These are phyloP conservation scores for Microchirus variegatus DNA, from an alignment of 2,797 vertebrate species.

Conservation along the genomic window DNA sequence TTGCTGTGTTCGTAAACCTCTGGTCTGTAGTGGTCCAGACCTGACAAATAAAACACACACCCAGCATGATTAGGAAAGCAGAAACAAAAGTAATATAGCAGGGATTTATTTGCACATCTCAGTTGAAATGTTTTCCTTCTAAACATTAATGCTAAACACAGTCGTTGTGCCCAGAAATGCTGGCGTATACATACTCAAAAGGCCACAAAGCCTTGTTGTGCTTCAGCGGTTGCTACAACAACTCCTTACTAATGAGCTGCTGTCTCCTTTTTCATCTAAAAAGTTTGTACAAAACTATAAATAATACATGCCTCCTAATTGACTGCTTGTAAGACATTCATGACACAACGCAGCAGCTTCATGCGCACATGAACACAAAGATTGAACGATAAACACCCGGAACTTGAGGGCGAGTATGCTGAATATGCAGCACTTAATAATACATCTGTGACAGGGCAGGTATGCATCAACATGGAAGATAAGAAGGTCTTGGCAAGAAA, in stretches of 20 bases:
- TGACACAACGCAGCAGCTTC: constrained; percentile 7
- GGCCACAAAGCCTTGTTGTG: neutral
- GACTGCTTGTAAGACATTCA: neutral
- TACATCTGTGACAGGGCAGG: constrained; percentile 9
- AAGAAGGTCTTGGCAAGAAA: constrained; percentile 3
- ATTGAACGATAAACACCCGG: constrained; percentile 3
- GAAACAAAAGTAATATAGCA: neutral
- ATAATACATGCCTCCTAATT: neutral
- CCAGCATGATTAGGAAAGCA: constrained; percentile 3
- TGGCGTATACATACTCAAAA: neutral
- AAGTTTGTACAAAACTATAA: neutral
- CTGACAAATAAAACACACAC: constrained; percentile 71
- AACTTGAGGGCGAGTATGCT: constrained; percentile 13
- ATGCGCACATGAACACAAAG: neutral
- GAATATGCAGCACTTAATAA: constrained; percentile 27
- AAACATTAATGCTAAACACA: neutral
- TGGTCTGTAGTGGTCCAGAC: constrained; percentile 96
- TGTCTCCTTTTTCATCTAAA: neutral
- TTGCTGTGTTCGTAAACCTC: constrained; percentile 99
- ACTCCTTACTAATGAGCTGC: neutral
- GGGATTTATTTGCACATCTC: neutral
- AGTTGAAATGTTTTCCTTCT: neutral
- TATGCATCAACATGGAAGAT: constrained; percentile 23
- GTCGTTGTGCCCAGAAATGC: neutral
- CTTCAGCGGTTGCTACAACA: constrained; percentile 3